Base-by-base conservation (phyloP, 2,888 invertebrate species). In the Catocala nupta region DNA sequence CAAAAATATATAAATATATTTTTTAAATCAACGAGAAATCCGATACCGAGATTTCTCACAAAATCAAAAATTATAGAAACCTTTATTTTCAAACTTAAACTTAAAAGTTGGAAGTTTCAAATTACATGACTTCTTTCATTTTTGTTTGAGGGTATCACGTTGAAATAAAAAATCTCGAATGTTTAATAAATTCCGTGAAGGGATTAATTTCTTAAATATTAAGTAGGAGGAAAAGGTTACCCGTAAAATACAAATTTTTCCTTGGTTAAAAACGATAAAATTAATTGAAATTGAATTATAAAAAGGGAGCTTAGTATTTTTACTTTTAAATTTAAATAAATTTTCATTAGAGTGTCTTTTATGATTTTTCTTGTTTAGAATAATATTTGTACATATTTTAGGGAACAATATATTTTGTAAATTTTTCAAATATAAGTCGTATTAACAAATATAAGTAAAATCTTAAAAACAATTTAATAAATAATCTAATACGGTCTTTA, bases 141-240 rank as follows among this genome's bases (percentile, higher is more conserved):
- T 55, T 53, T 60, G 53, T 65, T 70, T 55, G 34, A 52, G 8
- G 65, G 54, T 65, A 71, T 75, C 68, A 52, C 43, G 59, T 55
- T 66, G 42, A 34, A 72, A 70, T 58, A 69, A 64, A 75, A 72
- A 65, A 61, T 54, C 63, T 66, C 63, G 61, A 68, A 66, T 65
- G 65, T 57, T 67, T 70, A 62, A 65, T 65, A 65, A 59, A 64
- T 68, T 71, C 57, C 51, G 25, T 12, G 56, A 70, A 73, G 54
- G 65, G 71, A 68, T 76, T 77, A 64, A 73, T 77, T 71, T 76
- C 63, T 67, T 59, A 65, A 56, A 65, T 70, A 74, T 66, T 62
- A 70, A 63, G 47, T 55, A 65, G 4, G 50, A 68, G 70, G 70
- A 71, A 70, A 77, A 63, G 13, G 57, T 59, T 61, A 2, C 48